Evolutionary conservation across 2,888 invertebrate species (phyloP), one percentile per base, ranked within the genome.

Genomic region (Acleris emargana): DNA sequence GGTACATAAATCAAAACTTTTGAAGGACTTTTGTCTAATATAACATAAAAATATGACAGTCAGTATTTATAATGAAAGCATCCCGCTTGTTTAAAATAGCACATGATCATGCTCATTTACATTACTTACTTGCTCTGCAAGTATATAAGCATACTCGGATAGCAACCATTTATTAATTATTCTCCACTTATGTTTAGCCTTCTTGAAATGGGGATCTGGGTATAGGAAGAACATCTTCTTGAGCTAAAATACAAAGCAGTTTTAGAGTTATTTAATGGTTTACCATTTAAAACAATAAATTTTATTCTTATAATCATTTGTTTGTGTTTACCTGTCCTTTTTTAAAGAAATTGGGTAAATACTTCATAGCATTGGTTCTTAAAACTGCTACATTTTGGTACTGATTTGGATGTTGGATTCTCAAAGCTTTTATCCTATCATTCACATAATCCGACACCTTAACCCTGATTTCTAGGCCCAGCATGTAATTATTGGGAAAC

Each of bases 131-230:
- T 96, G 96, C 81, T 96, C 95, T 62, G 94, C 94, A 64, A 99
- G 91, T 50, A 98, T 95, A 92, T 98, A 99, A 0, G 99, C 99
- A 93, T 99, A 99, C 89, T 99, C 99, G 2, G 99, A 97, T 22
- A 99, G 91, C 43, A 99, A 91, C 75, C 96, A 96, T 75, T 96
- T 95, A 82, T 98, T 99, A 70, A 99, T 98, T 69, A 99, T 99
- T 68, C 99, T 94, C 99, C 99, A 99, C 87, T 99, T 99, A 83
- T 99, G 99, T 89, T 99, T 99, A 0, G 98, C 96, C 81, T 96
- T 98, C 86, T 99, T 99, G 86, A 99, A 99, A 91, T 99, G 99
- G 38, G 99, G 99, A 92, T 99, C 99, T 25, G 99, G 99, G 87
- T 99, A 99, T 18, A 99, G 92, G 87, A 99, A 99, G 87, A 99